Base-by-base conservation (phyloP, 2,113 vertebrate genomes). In the Dascyllus trimaculatus region DNA sequence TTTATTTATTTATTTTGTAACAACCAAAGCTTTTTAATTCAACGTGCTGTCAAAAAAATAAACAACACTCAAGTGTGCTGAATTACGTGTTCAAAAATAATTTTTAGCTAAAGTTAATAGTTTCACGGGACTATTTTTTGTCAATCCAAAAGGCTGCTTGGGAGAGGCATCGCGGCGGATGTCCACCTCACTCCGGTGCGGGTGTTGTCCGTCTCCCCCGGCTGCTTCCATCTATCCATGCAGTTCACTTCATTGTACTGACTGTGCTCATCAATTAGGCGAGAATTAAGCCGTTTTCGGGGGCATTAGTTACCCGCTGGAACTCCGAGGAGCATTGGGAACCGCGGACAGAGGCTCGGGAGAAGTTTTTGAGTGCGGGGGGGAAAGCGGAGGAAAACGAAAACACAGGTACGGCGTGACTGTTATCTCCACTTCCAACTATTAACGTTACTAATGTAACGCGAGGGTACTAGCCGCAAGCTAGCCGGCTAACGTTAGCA, bases 401-500 rank as follows among this genome's bases (percentile, higher is more conserved):
- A 61, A 17, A 58, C 82, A 21, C 91, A 93, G 92, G 92, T 93
- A 92, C 75, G 17, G 80, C 38, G 76, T 5, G 81, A 88, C 82
- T 86, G 67, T 90, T 88, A 71, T 86, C 77, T 63, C 75, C 13
- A 91, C 92, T 93, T 83, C 38, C 69, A 91, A 92, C 88, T 93
- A 85, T 10, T 72, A 43, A 22, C 90, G 90, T 93, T 91, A 93
- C 91, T 86, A 82, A 87, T 88, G 90, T 91, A 92, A 91, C 87
- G 87, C 54, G 61, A 51, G 61, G 58, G 68, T 69, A 81, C 76
- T 62, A 85, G 74, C 88, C 69, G 57, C 66, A 52, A 92, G 92
- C 92, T 93, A 93, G 73, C 52, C 6, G 71, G 92, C 92, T 93
- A 93, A 86, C 70, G 82, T 62, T 93, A 92, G 91, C 92, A 84